Percentiles rank a stretch among this genome's conserved stretches.
phyloP scores from a whole-genome alignment of 1,140 invertebrate species.

The Brachionus koreanus region DNA sequence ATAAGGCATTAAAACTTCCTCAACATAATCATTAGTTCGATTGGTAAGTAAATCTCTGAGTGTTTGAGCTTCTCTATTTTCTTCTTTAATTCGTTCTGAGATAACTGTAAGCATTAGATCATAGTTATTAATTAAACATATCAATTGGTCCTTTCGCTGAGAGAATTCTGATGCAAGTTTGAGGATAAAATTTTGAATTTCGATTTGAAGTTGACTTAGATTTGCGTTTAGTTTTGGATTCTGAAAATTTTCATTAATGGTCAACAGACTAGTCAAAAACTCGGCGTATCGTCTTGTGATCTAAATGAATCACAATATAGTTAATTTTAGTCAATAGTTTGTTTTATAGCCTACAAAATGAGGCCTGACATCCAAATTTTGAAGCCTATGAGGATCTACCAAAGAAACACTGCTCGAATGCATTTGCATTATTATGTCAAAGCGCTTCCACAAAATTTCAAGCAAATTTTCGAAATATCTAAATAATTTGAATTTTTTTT shows the following conservation, averaged over 20 bases:
- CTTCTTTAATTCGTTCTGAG: constrained; percentile 85
- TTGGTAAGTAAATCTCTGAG: constrained; percentile 81
- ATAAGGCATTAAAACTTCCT: constrained; percentile 89
- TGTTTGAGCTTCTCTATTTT: constrained; percentile 87
- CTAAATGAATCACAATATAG: constrained; percentile 60
- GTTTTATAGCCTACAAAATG: constrained; percentile 79
- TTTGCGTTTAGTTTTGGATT: constrained; percentile 60
- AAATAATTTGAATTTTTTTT: constrained; percentile 43
- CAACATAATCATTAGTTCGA: constrained; percentile 87
- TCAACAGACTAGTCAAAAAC: constrained; percentile 89
- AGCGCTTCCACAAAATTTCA: constrained; percentile 63
- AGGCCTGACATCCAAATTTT: constrained; percentile 79
- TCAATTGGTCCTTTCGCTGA: constrained; percentile 85
- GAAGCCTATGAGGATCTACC: constrained; percentile 82
- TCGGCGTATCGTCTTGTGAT: constrained; percentile 95
- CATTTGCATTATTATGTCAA: constrained; percentile 79
- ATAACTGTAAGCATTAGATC: constrained; percentile 89
- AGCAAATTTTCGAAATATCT: constrained; percentile 62
- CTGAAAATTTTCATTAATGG: constrained; percentile 86
- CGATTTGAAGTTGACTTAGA: constrained; percentile 75
- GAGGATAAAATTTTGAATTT: constrained; percentile 86
- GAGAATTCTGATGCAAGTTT: constrained; percentile 89
- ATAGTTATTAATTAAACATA: constrained; percentile 98
- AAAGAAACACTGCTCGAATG: constrained; percentile 87
- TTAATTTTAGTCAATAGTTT: background rate